Evolutionary conservation across 2,797 vertebrate genomes (phyloP).

Genomic region (Taeniopygia guttata): DNA sequence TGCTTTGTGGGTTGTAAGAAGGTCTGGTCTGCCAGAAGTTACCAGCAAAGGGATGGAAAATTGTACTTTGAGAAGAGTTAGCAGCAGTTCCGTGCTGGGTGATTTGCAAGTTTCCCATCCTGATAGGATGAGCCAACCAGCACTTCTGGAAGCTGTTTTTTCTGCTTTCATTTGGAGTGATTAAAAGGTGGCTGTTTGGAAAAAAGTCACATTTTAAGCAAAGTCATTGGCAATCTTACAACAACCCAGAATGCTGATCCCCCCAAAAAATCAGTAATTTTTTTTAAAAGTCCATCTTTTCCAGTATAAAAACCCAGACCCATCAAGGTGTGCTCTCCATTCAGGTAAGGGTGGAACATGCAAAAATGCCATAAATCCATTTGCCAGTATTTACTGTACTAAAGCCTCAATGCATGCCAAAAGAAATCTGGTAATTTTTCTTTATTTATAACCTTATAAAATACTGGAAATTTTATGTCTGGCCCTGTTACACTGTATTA

Average conservation of each 20-base stretch:
- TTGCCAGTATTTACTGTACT: not conserved
- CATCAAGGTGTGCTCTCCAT: not conserved
- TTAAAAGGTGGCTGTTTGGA: not conserved
- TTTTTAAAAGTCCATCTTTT: not conserved
- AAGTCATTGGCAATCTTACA: not conserved
- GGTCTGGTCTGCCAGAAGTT: not conserved
- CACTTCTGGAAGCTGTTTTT: not conserved
- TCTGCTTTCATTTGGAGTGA: not conserved
- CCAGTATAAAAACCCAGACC: not conserved
- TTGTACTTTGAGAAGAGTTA: not conserved
- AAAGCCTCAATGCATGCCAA: not conserved
- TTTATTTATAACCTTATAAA: not conserved
- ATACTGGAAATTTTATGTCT: not conserved
- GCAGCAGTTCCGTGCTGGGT: not conserved
- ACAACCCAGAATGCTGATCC: not conserved
- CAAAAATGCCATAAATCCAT: not conserved
- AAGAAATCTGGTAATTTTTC: not conserved
- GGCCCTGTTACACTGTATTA: not conserved
- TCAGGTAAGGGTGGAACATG: not conserved
- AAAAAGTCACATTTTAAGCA: not conserved
- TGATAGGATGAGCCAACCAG: not conserved
- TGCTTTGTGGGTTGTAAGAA: not conserved
- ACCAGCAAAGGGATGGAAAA: not conserved
- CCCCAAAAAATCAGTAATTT: not conserved
- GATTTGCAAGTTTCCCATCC: not conserved